Evolutionary conservation across 2,113 vertebrate species (phyloP), one percentile per base, ranked within the genome.

Genomic region (Saiga tatarica): DNA sequence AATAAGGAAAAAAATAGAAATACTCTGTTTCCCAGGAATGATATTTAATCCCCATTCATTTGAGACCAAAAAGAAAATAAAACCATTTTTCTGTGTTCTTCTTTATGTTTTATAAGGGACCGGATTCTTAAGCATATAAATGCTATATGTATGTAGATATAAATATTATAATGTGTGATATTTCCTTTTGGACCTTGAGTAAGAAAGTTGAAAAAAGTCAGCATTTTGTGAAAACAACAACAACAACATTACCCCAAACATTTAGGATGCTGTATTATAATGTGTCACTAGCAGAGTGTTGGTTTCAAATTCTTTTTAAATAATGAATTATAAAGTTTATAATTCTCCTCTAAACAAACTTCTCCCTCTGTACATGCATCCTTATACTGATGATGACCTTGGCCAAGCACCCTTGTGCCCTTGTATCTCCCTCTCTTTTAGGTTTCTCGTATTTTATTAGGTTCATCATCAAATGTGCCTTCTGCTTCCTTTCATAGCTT

Each of bases 321-420:
- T 52, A 39, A 60, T 60, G 14, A 0, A 45, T 52, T 53, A 33
- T 36, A 6, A 84, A 42, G 11, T 59, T 88, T n/a, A 57, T 2
- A 50, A 53, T 62, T 50, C 1, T 71, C 19, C 14, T 9, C 36
- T 53, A 47, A 53, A 30, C 23, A 26, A 42, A 82, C 0, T 0
- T 57, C 47, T 42, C 42, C 23, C n/a, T 52, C 36, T 30, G 10
- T n/a, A 53, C 10, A 4, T 23, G 2, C 6, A 23, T 45, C 2
- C 11, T 53, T 28, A 28, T 5, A 19, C 23, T 91, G 53, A 7
- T 10, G 19, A 10, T 30, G 30, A 85, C 71, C 28, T 42, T 19
- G 57, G 17, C 4, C 52, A 16, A 36, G 76, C 25, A 11, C 4
- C 0, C 23, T 28, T 0, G 1, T 0, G 14, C 39, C 26, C 59